A percentile compares a stretch with the other conserved stretches of the same genome.
phyloP scores from a whole-genome alignment of 2,797 vertebrate species.

The Sebastes jordani region DNA sequence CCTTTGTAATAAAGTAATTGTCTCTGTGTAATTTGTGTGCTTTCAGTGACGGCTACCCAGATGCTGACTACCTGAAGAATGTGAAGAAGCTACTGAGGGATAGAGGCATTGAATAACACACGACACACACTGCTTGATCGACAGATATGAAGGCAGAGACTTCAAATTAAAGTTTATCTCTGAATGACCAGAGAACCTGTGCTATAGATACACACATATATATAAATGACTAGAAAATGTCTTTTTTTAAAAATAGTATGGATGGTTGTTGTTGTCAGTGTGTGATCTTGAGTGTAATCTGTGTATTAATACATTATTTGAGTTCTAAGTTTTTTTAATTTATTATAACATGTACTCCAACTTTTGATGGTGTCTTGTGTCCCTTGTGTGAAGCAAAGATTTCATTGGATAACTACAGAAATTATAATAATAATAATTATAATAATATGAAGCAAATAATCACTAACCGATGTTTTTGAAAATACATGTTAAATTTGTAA shows the following conservation, averaged over 20 bases:
- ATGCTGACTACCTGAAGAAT: constrained; percentile 71
- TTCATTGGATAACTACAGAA: too few species aligned
- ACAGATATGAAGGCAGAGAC: not conserved
- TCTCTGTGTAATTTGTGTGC: constrained; percentile 2
- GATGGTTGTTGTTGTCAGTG: not conserved
- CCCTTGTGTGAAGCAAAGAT: not conserved
- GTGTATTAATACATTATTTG: not conserved
- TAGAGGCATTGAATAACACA: constrained; percentile 68
- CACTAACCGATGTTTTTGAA: too few species aligned
- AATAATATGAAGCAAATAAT: too few species aligned
- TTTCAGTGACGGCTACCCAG: constrained; percentile 70
- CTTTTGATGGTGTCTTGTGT: not conserved
- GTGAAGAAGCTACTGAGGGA: constrained; percentile 64
- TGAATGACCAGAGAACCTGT: not conserved
- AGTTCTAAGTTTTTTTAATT: not conserved
- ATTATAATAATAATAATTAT: too few species aligned
- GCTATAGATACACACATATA: too few species aligned
- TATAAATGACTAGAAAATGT: not conserved
- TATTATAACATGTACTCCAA: not conserved
- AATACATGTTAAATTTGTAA: too few species aligned
- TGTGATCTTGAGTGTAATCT: not conserved
- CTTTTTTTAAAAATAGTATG: not conserved
- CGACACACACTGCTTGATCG: not conserved
- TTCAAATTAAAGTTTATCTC: not conserved
- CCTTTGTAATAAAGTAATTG: not conserved